Base-by-base conservation (phyloP, 2,113 vertebrate genomes). In the Pseudopipra pipra region DNA sequence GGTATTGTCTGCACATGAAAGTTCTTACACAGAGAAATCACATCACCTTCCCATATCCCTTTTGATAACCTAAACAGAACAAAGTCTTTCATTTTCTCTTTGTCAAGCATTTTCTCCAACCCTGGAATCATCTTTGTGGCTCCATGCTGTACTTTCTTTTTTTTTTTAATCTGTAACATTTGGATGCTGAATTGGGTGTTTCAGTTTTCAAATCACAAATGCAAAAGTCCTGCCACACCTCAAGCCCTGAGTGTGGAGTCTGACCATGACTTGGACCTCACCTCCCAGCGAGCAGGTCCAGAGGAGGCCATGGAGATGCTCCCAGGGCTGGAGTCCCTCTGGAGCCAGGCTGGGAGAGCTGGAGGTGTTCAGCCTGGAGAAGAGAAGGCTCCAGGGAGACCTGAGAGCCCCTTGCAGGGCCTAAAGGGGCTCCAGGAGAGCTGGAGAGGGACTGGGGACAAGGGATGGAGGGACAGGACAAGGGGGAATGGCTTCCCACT, bases 21-120 rank as follows among this genome's bases (percentile, higher is more conserved):
- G 85, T 87, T 89, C 81, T 83, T 73, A 51, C 41, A 46, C 58
- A 28, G 44, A 71, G 51, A 81, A 84, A 92, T 95, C 76, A 47
- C 88, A 55, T 77, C 87, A 72, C 74, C 67, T 94, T 81, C 75
- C 46, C 61, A 12, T 39, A 46, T 66, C 63, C 44, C 73, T 76
- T 82, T 41, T 39, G 81, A 80, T 72, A 75, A 89, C 67, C 67
- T 83, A 43, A 93, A 91, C 67, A 90, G 75, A 73, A 24, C 59
- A 58, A 85, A 87, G 43, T 62, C 85, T 80, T 59, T 51, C 35
- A 79, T 93, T 95, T 79, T 72, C 62, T 31, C 54, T 72, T 79
- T 87, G 54, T 90, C 35, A 67, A 35, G 55, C 27, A 31, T 73
- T 82, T 87, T 61, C 67, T 80, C 72, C 62, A 88, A 15, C 37